phyloP scores from a whole-genome alignment of 2,797 vertebrate genomes.

The Gymnothorax javanicus region DNA sequence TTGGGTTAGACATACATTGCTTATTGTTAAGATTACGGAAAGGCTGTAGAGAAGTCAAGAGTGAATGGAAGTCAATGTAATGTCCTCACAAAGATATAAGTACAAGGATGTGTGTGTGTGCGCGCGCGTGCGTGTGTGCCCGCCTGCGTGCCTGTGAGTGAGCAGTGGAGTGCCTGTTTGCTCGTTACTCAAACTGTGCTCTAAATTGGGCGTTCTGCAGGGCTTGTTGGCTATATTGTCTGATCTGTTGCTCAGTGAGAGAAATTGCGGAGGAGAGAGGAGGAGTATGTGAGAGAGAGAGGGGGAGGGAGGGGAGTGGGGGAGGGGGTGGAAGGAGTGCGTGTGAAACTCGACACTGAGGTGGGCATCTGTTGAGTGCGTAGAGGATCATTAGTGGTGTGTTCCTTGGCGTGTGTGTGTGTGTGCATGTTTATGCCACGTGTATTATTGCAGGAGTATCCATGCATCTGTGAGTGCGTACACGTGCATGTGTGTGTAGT shows the following conservation, averaged over 20 bases:
- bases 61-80: too few species aligned
- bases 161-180: background rate
- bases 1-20: too few species aligned
- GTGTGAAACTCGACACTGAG: conserved; percentile 20
- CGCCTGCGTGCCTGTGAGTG: background rate
- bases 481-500: background rate
- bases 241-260: background rate
- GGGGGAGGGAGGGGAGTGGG: background rate
- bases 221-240: background rate
- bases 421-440: background rate
- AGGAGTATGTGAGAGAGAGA: background rate
- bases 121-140: background rate
- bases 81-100: too few species aligned
- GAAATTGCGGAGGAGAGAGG: background rate
- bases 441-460: too few species aligned
- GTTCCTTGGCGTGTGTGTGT: background rate
- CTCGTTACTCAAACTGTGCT: background rate
- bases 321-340: background rate
- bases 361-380: background rate
- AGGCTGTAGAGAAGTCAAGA: too few species aligned
- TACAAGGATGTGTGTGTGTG: background rate
- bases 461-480: background rate
- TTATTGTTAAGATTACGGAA: too few species aligned
- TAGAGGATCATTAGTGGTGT: background rate
- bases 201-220: background rate